Evolutionary conservation across 2,113 vertebrate species (phyloP).

Genomic region (Cairina moschata): DNA sequence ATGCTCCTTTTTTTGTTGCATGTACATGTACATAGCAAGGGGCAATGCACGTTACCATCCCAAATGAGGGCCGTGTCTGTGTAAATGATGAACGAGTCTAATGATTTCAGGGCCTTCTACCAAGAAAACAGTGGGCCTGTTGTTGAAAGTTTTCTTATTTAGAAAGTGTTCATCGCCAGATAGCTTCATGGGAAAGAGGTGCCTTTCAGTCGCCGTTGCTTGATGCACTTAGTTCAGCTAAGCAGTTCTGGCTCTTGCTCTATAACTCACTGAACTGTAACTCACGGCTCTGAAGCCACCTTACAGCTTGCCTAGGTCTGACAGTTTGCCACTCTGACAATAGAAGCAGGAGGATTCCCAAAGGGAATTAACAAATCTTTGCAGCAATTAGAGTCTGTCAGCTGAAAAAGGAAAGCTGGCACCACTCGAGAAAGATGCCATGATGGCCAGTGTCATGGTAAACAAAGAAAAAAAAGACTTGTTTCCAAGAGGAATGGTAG

Average conservation of each 20-base stretch:
- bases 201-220: neutral
- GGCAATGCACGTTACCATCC: neutral
- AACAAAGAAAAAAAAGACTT: neutral
- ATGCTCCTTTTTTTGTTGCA: neutral
- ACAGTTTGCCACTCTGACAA: conserved; percentile 2
- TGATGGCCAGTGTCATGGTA: neutral
- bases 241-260: neutral
- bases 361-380: neutral
- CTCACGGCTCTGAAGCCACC: neutral
- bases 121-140: neutral
- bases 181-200: neutral
- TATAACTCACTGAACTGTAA: neutral
- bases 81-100: neutral
- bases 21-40: rapidly evolving
- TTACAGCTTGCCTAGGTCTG: neutral
- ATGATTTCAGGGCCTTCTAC: neutral
- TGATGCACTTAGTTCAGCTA: neutral
- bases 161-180: neutral
- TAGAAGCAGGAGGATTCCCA: neutral
- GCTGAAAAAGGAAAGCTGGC: neutral
- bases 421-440: neutral
- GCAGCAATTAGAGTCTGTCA: conserved; percentile 12
- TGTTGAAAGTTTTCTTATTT: conserved; percentile 35
- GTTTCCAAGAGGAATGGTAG: neutral
- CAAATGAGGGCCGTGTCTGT: neutral